phyloP scores from a whole-genome alignment of 2,113 vertebrate species.

The Poeciliopsis occidentalis region DNA sequence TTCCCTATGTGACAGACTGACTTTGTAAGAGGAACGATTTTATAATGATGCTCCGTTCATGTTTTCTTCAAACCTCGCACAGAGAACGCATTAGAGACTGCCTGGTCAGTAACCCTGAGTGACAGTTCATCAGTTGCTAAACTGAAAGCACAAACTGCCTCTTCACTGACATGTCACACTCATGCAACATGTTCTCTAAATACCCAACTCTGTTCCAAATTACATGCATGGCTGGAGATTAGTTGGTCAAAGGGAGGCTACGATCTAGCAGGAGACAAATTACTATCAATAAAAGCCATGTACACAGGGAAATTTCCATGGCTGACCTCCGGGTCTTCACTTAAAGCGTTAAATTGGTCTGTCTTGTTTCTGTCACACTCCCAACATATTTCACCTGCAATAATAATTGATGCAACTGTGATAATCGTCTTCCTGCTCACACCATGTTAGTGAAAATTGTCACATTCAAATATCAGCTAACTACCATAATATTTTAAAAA shows the following conservation, averaged over 20 bases:
- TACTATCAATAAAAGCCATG: constrained; percentile 48
- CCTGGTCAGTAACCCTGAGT: constrained; percentile 14
- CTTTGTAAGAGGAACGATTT: constrained; percentile 5
- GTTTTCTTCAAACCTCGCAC: constrained; percentile 8
- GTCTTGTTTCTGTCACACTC: constrained; percentile 20
- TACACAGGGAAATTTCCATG: constrained; percentile 48
- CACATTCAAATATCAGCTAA: no score
- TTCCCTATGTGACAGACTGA: neutral
- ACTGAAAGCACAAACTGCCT: neutral
- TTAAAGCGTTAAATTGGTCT: constrained; percentile 38
- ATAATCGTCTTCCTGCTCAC: neutral
- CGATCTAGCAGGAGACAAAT: constrained; percentile 47
- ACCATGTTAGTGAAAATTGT: no score
- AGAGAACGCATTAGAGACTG: constrained; percentile 3
- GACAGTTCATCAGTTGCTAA: constrained; percentile 51
- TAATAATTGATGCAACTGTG: constrained; percentile 4
- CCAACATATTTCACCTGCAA: constrained; percentile 27
- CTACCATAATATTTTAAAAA: no score
- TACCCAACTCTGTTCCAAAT: constrained; percentile 59
- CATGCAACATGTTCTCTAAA: constrained; percentile 10
- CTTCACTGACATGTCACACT: constrained; percentile 31
- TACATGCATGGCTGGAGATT: constrained; percentile 68
- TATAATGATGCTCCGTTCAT: neutral
- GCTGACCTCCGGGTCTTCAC: constrained; percentile 47
- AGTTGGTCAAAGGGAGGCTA: constrained; percentile 51